Base-by-base conservation (phyloP, 2,113 vertebrate species). In the Terrapene triunguis region DNA sequence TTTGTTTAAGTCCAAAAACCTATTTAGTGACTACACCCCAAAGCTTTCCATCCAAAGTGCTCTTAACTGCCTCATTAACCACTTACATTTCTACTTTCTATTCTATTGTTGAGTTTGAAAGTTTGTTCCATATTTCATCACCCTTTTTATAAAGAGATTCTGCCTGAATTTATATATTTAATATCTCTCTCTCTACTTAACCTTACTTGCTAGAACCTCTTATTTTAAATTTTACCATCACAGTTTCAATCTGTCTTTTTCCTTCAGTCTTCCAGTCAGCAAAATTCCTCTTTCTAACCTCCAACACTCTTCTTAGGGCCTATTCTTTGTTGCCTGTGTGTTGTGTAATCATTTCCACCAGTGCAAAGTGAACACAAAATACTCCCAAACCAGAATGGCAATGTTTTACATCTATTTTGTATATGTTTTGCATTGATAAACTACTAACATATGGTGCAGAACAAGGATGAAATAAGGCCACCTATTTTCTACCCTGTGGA, bases 121-220 rank as follows among this genome's bases (percentile, higher is more conserved):
- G 59, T 32, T 62, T 62, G 25, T 62, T 65, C 59, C 59, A 65
- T 65, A 65, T 65, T 62, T 65, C 59, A 65, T 17, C 59, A 65
- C 13, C 59, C 59, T 90, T 95, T 96, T 96, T 81, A 87, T 21
- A 88, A 83, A 72, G 78, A 96, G 88, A 55, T 44, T 94, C 32
- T 65, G 7, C 35, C 32, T 35, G 8, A 14, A 65, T n/a, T n/a
- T 65, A 65, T 65, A 65, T 65, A 35, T 32, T 12, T 65, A 13
- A 29, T 29, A 17, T 32, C 16, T 65, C 6, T 17, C 92, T 96
- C 90, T 44, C 83, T 96, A 83, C 85, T 97, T 94, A 95, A 80
- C 93, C 81, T 7, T 92, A 95, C 95, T 47, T 95, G 97, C 96
- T 53, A 81, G 92, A 86, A 93, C 89, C 62, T 93, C 96, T 96